A percentile compares a stretch with the other conserved stretches of the same genome.
Evolutionary conservation across 2,113 vertebrate genomes (phyloP).

Genomic region (Cyanistes caeruleus): DNA sequence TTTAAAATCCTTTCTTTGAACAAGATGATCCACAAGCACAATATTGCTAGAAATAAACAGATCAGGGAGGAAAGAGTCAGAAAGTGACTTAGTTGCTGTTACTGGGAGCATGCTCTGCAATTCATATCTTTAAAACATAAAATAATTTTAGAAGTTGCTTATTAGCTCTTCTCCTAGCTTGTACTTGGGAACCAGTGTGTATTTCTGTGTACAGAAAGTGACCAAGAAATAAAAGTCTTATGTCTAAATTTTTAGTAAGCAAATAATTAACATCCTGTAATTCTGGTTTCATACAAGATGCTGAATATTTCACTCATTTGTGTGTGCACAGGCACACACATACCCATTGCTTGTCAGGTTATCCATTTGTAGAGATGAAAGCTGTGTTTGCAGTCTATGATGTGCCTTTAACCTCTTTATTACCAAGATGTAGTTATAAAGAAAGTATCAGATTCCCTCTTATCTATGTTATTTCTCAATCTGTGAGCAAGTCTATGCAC

Average conservation of each 20-base stretch:
- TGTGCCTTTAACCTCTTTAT: constrained; percentile 42
- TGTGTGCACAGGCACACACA: fast-evolving
- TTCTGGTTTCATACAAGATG: neutral
- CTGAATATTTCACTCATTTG: neutral
- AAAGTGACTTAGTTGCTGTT: neutral
- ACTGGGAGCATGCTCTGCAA: neutral
- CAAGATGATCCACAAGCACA: neutral
- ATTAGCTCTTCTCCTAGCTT: neutral
- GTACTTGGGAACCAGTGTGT: neutral
- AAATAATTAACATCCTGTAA: neutral
- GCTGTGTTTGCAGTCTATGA: neutral
- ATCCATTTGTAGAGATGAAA: constrained; percentile 29
- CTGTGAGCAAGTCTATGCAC: neutral
- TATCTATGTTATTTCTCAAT: neutral
- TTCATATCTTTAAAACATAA: neutral
- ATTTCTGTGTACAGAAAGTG: neutral
- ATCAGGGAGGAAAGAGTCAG: neutral
- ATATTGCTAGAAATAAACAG: neutral
- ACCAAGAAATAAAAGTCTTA: neutral
- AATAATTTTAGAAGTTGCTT: neutral
- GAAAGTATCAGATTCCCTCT: constrained; percentile 19
- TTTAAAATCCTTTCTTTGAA: neutral
- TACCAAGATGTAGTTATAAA: constrained; percentile 6
- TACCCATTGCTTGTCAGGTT: neutral
- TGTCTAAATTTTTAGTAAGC: neutral